phyloP scores from a whole-genome alignment of 37 sponge, comb jelly and placozoan genomes.

The Mnemiopsis leidyi region DNA sequence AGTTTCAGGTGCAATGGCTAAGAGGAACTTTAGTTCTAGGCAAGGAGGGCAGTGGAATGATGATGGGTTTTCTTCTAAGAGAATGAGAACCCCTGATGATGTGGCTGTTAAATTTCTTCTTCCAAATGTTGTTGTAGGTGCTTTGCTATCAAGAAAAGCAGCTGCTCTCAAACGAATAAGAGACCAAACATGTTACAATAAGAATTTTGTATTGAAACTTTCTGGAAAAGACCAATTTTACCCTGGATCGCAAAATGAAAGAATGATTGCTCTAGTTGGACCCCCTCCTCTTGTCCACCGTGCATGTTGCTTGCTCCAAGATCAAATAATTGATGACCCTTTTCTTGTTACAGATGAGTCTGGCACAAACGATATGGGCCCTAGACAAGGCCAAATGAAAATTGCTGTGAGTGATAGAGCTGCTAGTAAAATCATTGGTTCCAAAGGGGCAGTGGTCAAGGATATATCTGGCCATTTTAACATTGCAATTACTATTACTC shows the following conservation, averaged over 20 bases:
- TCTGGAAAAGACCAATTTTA: conserved; percentile 4
- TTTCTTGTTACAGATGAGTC: conserved; percentile 22
- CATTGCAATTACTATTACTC: background rate
- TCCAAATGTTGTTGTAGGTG: conserved; percentile 18
- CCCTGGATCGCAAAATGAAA: conserved; percentile 12
- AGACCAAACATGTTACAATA: conserved; percentile 15
- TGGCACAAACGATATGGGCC: background rate
- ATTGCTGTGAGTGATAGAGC: background rate
- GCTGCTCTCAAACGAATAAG: background rate
- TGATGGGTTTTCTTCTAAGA: background rate
- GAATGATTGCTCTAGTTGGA: background rate
- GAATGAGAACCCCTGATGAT: background rate
- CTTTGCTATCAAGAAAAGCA: background rate
- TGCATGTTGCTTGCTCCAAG: conserved; percentile 13
- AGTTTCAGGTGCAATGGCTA: background rate
- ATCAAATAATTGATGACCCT: conserved; percentile 5
- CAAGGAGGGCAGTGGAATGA: background rate
- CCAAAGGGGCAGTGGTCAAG: conserved; percentile 7
- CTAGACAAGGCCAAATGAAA: background rate
- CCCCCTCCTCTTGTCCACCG: background rate
- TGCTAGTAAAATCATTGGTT: conserved; percentile 25
- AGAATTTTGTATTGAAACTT: background rate
- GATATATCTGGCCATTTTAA: conserved; percentile 1
- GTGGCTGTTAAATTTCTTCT: background rate
- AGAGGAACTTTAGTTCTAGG: background rate